Evolutionary conservation across 2,797 vertebrate genomes (phyloP), one percentile per base, ranked within the genome.

Genomic region (Ibycter americanus): DNA sequence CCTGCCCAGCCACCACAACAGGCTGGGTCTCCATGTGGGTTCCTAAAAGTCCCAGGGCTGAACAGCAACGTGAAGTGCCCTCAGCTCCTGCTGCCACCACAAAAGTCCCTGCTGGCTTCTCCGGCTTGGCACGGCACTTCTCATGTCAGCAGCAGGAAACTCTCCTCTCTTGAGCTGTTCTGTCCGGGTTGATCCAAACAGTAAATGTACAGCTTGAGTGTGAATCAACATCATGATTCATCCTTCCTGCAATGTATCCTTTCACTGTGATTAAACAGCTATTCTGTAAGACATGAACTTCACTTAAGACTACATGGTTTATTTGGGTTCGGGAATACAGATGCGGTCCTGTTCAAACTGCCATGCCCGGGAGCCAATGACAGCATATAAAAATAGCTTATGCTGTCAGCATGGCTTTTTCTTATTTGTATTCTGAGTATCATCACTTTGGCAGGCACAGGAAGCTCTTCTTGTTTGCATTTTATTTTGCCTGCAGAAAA

Each of bases 381-480:
- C 79, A 79, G 77, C 94, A 93, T 96, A 96, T 97, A 98, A 98
- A 99, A 99, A 98, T 98, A 98, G 98, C 97, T 97, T 98, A 97
- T 89, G 96, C 98, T 98, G 98, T 98, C 98, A 98, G 97, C 97
- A 97, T 97, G 94, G 97, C 97, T 99, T 98, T 97, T 98, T 98
- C 96, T 98, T 97, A 97, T 98, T 98, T 98, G 98, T 98, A 97
- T 97, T 98, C 97, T 95, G 98, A 98, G 97, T 98, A 98, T 98
- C 98, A 98, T 98, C 98, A 98, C 95, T 98, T 97, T 94, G 97
- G 98, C 97, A 98, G 98, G 98, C 93, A 98, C 97, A 98, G 97
- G 98, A 98, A 98, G 97, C 97, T 97, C 93, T 97, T 97, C 97
- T 97, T 97, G 79, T 98, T 98, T 98, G 97, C 96, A 96, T 95